Evolutionary conservation across 2,797 vertebrate species (phyloP).

Genomic region (Hydrocynus forskahlii): DNA sequence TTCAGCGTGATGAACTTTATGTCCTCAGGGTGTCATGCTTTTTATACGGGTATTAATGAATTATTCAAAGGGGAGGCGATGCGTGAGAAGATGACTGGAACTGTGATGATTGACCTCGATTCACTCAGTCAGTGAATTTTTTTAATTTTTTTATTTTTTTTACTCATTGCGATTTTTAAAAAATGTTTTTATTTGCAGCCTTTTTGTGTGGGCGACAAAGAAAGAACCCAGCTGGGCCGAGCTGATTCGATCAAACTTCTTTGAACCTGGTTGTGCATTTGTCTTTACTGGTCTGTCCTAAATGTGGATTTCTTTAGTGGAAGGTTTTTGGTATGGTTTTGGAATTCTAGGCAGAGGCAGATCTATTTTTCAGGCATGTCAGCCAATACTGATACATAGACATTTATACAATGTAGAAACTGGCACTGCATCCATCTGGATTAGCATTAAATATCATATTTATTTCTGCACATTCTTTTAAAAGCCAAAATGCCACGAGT

Average conservation of each 20-base stretch:
- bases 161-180: background rate
- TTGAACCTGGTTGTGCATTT: background rate
- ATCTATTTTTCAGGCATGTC: too few relatives aligned
- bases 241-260: background rate
- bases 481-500: background rate
- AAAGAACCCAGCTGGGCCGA: background rate
- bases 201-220: conserved; percentile 12
- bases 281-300: too few relatives aligned
- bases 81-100: conserved; percentile 53
- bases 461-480: background rate
- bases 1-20: conserved; percentile 60
- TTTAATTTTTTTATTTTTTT: too few relatives aligned
- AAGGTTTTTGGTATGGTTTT: too few relatives aligned
- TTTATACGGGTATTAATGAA: conserved; percentile 83
- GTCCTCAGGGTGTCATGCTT: conserved; percentile 83
- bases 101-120: conserved; percentile 61
- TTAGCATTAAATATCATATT: background rate
- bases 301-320: too few relatives aligned
- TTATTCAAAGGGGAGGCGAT: conserved; percentile 66
- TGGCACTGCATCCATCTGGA: background rate
- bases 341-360: too few relatives aligned
- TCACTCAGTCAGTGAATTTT: conserved; percentile 47
- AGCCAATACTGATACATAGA: too few relatives aligned
- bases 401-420: background rate
- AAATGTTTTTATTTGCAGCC: conserved; percentile 5